A percentile compares a stretch with the other conserved stretches of the same genome.
These are phyloP conservation scores for Mesochorus sp. DNA, from an alignment of 2,888 invertebrate genomes.

Conservation along the genomic window DNA sequence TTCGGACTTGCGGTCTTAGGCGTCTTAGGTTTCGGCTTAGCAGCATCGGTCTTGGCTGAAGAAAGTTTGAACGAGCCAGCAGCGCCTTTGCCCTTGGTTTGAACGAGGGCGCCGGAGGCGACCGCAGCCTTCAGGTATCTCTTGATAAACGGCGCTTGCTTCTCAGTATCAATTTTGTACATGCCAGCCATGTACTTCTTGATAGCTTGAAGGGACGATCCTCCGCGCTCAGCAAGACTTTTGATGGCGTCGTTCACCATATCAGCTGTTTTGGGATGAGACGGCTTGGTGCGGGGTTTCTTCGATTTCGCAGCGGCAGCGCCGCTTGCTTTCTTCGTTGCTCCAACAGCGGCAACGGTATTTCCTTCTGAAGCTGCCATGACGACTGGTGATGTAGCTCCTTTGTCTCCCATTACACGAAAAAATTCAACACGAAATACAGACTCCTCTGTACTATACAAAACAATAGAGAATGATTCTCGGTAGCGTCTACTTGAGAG, in stretches of 20 bases:
- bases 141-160: slow-evolving; percentile 84
- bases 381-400: slow-evolving; percentile 40
- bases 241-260: slow-evolving; percentile 85
- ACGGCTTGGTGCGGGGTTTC: slow-evolving; percentile 78
- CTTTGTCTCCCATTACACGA: slow-evolving; percentile 28
- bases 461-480: not conserved
- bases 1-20: slow-evolving; percentile 39
- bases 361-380: slow-evolving; percentile 46
- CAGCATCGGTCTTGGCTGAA: slow-evolving; percentile 59
- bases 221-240: slow-evolving; percentile 83
- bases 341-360: not conserved
- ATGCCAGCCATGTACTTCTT: slow-evolving; percentile 85
- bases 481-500: too few relatives aligned
- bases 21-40: slow-evolving; percentile 53
- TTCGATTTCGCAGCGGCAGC: slow-evolving; percentile 66
- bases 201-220: slow-evolving; percentile 84
- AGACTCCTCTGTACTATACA: not conserved
- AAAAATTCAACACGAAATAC: not conserved
- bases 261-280: slow-evolving; percentile 82
- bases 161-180: slow-evolving; percentile 85
- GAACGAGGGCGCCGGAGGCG: slow-evolving; percentile 82
- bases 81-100: slow-evolving; percentile 83
- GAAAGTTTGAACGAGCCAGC: slow-evolving; percentile 82
- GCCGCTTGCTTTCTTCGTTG: slow-evolving; percentile 65
- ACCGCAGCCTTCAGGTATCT: slow-evolving; percentile 84